phyloP scores from a whole-genome alignment of 2,797 vertebrate genomes.

The Alectoris magna region DNA sequence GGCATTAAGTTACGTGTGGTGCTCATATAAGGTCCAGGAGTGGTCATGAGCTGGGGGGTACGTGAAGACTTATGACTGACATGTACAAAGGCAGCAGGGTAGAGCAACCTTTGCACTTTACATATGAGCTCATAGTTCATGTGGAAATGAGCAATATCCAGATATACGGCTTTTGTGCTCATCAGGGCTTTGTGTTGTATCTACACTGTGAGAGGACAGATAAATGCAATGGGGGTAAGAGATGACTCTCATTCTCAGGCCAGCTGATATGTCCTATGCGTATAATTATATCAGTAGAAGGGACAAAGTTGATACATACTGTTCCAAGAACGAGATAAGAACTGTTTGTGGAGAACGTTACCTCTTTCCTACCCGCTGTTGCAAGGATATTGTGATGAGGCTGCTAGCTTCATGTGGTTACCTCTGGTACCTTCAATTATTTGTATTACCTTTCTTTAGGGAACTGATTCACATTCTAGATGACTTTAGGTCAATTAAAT shows the following conservation, averaged over 20 bases:
- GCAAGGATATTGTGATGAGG: neutral
- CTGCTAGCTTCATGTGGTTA: neutral
- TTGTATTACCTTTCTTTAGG: neutral
- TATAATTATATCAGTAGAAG: neutral
- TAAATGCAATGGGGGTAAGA: neutral
- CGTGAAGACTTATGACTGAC: neutral
- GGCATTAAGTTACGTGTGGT: neutral
- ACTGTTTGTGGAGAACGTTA: neutral
- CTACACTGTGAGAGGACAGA: neutral
- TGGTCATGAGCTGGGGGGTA: neutral
- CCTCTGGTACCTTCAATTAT: neutral
- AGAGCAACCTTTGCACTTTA: neutral
- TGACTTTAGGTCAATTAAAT: neutral
- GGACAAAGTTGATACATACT: neutral
- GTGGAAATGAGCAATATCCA: neutral
- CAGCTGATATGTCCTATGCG: neutral
- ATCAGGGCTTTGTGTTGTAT: neutral
- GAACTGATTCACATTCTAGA: neutral
- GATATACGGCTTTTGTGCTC: neutral
- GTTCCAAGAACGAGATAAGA: neutral
- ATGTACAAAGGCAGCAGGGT: neutral
- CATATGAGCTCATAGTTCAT: neutral
- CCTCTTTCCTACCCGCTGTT: rapidly evolving
- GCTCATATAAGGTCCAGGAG: neutral
- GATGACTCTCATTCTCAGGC: neutral